Evolutionary conservation across 2,888 invertebrate species (phyloP).

Genomic region (Penaeus monodon): DNA sequence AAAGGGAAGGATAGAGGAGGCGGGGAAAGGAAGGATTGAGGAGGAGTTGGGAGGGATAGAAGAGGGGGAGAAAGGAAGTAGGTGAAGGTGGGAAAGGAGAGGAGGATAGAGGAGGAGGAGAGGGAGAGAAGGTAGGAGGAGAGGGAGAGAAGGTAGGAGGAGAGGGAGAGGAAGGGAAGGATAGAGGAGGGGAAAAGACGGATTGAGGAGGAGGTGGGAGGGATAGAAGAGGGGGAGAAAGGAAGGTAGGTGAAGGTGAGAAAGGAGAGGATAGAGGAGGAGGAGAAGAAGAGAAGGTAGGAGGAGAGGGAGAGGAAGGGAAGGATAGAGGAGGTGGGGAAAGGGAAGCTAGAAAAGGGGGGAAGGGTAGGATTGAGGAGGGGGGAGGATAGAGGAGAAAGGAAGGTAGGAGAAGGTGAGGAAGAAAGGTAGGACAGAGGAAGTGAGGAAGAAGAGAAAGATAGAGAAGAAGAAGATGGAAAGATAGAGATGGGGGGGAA

Average conservation of each 20-base stretch:
- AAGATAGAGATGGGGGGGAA: too few species aligned
- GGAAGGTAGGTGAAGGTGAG: background rate
- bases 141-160: background rate
- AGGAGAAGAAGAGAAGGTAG: background rate
- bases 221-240: background rate
- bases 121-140: background rate
- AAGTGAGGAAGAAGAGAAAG: background rate
- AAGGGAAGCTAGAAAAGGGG: background rate
- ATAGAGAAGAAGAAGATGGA: background rate
- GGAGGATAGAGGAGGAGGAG: background rate
- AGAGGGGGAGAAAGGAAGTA: background rate
- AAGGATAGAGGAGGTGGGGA: background rate
- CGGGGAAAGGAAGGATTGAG: background rate
- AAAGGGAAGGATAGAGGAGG: background rate
- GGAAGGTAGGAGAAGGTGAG: background rate
- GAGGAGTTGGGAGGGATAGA: background rate
- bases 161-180: background rate
- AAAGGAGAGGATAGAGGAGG: background rate
- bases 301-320: too few species aligned
- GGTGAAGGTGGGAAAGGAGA: background rate
- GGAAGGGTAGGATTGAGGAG: rapidly evolving
- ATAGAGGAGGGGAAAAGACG: background rate
- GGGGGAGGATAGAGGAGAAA: background rate
- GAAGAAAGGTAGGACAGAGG: background rate
- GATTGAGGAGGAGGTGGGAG: background rate